phyloP scores from a whole-genome alignment of 1,140 invertebrate genomes.

The Semibalanus balanoides region DNA sequence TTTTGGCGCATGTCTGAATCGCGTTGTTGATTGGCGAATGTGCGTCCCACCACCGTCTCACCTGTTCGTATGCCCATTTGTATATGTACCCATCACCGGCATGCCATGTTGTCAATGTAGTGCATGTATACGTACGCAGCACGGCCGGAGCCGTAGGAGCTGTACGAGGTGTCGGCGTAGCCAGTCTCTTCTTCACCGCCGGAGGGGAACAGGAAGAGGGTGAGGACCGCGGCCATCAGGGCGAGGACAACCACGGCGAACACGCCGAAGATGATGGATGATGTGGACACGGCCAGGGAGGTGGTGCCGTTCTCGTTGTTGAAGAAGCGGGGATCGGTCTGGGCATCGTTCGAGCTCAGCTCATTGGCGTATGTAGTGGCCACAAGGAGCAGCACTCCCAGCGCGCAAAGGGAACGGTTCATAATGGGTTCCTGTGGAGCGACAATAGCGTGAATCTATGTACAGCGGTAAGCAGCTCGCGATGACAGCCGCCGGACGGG shows the following conservation, averaged over 20 bases:
- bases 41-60: background rate
- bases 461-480: background rate
- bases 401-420: background rate
- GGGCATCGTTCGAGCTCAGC: background rate
- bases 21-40: background rate
- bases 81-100: background rate
- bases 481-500: background rate
- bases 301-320: slow-evolving; percentile 3
- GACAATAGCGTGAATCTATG: background rate
- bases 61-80: background rate
- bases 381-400: background rate
- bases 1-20: background rate
- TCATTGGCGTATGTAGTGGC: background rate
- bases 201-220: background rate
- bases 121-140: background rate
- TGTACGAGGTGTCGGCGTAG: background rate
- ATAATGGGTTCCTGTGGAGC: background rate
- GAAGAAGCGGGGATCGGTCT: background rate
- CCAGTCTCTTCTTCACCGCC: background rate
- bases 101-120: background rate
- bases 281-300: background rate
- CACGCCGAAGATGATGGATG: background rate
- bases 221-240: background rate
- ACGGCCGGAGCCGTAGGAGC: background rate
- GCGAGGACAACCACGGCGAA: background rate